Conservation (phyloP, 1,140 invertebrate species). For the Caenorhabditis remanei region DNA sequence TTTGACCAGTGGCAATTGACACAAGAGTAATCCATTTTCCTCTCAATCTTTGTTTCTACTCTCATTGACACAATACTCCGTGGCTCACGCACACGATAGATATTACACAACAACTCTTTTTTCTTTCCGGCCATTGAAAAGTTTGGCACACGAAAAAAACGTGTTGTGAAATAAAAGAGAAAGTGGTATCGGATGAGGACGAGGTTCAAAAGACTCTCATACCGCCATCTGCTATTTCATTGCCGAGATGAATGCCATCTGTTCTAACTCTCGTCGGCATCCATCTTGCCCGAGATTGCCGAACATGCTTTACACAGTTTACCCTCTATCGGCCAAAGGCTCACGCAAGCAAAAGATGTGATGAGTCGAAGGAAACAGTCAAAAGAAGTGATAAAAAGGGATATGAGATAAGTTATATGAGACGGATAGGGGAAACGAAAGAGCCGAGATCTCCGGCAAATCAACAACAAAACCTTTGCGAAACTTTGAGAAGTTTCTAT, state of each 20-base stretch:
- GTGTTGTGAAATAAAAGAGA: slow-evolving; percentile 26
- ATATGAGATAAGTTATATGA: slow-evolving; percentile 52
- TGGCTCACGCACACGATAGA: slow-evolving; percentile 22
- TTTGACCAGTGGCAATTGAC: slow-evolving; percentile 32
- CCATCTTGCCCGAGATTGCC: slow-evolving; percentile 20
- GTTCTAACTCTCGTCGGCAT: slow-evolving; percentile 35
- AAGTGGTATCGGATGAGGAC: slow-evolving; percentile 20
- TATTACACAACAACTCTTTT: slow-evolving; percentile 37
- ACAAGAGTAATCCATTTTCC: neutral
- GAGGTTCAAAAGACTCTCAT: slow-evolving; percentile 53
- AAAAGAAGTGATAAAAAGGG: slow-evolving; percentile 49
- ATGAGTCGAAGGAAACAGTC: slow-evolving; percentile 36
- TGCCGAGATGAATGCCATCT: slow-evolving; percentile 41
- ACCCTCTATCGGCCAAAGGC: slow-evolving; percentile 32
- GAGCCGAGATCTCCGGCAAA: slow-evolving; percentile 3
- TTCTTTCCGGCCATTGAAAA: neutral
- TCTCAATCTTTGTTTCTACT: slow-evolving; percentile 23
- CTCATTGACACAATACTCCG: slow-evolving; percentile 2
- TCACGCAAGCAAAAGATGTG: slow-evolving; percentile 42
- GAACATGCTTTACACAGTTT: slow-evolving; percentile 55
- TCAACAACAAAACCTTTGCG: neutral
- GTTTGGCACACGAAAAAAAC: neutral
- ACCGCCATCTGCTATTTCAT: slow-evolving; percentile 48
- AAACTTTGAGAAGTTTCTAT: neutral
- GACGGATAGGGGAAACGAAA: neutral